Conservation (phyloP, 2,113 vertebrate genomes). For the Erythrolamprus reginae region DNA sequence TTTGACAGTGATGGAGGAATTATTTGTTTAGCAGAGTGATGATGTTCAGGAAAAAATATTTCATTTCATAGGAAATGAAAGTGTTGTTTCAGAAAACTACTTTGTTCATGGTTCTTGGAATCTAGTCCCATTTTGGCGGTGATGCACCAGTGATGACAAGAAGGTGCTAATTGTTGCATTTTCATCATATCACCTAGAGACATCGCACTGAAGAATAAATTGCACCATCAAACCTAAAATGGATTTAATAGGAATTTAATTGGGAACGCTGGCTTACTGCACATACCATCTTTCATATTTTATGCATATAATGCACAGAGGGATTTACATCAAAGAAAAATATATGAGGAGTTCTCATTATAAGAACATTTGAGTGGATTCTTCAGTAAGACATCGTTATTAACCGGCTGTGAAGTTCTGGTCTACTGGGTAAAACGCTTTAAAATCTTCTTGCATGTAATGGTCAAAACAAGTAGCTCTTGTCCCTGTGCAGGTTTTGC, state of each 20-base stretch:
- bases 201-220: neutral
- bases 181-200: neutral
- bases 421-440: slow-evolving; percentile 1
- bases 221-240: neutral
- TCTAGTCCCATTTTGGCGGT: too few relatives aligned
- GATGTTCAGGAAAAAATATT: too few relatives aligned
- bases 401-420: neutral
- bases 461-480: neutral
- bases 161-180: neutral
- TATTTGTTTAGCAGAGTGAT: too few relatives aligned
- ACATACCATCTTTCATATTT: neutral
- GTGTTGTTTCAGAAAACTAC: neutral
- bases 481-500: neutral
- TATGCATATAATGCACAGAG: neutral
- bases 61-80: neutral
- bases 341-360: too few relatives aligned
- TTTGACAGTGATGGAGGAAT: too few relatives aligned
- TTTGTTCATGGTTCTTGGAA: neutral
- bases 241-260: neutral
- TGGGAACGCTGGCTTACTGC: neutral
- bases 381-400: neutral
- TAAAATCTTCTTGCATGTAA: neutral
- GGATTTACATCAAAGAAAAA: neutral
- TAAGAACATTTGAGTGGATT: neutral
- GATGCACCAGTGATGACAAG: neutral